Conservation (phyloP, 30 jellyfish, hydroid and myxozoan genomes). For the Pelagia noctiluca region DNA sequence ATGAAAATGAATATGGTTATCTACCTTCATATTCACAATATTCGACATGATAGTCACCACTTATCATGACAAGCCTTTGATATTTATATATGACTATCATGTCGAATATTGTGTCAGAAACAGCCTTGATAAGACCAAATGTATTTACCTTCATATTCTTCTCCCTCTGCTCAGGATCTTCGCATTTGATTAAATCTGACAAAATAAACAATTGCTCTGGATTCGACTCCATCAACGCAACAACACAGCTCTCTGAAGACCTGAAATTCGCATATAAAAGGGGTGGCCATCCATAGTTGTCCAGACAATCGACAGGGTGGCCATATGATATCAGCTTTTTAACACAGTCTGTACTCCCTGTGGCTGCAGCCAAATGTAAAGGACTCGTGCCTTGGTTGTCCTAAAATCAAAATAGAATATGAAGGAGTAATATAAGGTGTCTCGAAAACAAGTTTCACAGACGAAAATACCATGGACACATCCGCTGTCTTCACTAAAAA, state of each 20-base stretch:
- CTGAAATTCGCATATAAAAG: constrained; percentile 88
- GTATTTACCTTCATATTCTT: constrained; percentile 68
- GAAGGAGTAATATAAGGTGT: neutral
- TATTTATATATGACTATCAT: no score
- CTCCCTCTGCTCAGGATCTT: constrained; percentile 57
- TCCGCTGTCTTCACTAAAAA: no score
- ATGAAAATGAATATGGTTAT: neutral
- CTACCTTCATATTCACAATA: no score
- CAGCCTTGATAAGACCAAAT: no score
- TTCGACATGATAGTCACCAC: no score
- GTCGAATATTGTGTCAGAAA: no score
- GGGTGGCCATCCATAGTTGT: constrained; percentile 95
- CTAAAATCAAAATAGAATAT: constrained; percentile 22
- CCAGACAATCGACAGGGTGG: constrained; percentile 79
- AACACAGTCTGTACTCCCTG: constrained; percentile 77
- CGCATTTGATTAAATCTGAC: constrained; percentile 49
- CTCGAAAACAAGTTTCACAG: neutral
- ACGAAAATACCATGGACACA: neutral
- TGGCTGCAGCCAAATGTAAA: constrained; percentile 87
- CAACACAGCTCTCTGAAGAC: constrained; percentile 78
- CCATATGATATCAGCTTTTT: constrained; percentile 67
- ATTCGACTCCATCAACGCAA: constrained; percentile 68
- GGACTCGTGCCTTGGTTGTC: constrained; percentile 87
- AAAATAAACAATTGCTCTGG: constrained; percentile 80
- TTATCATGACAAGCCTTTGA: no score